Evolutionary conservation across 2,888 invertebrate genomes (phyloP), one percentile per base, ranked within the genome.

Genomic region (Pachliopta kotzebuea): DNA sequence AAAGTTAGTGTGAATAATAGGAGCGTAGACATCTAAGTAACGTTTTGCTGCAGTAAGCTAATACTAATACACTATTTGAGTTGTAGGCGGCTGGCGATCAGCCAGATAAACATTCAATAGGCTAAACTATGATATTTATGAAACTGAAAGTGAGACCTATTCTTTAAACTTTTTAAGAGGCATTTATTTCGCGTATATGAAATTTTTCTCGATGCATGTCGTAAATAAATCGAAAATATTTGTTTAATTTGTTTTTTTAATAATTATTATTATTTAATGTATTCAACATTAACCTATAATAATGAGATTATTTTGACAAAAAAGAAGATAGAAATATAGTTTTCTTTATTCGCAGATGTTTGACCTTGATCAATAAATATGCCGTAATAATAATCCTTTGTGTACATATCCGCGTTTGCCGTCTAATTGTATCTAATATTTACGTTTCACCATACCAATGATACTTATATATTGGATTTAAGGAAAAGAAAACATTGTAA

Each of bases 51-150:
- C 23, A 56, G 50, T 56, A 50, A 37, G 52, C 56, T 52, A 52
- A 21, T 49, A 24, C 56, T 52, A 52, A 21, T 49, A 24, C 58
- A 59, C 52, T 60, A 60, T 64, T 60, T 58, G 54, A 58, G 54
- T 49, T 45, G 45, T 56, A 26, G 49, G 9, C 56, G 37, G 20
- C 56, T 64, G 64, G 64, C 64, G 52, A 31, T 31, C 9, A 37
- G 60, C 64, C 64, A 64, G 29, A 24, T 21, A 49, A 29, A 18
- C n/a, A n/a, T 18, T 54, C 14, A 8, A 50, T 55, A 31, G 42
- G 52, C 23, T 55, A 6, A 18, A 29, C 37, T 24, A 62, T 62
- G 53, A 42, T 37, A 9, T 21, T 11, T 21, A 52, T 14, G 50
- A 21, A 52, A 52, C 9, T 18, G n/a, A n/a, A 45, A 45, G 45